Conservation (phyloP, 2,113 vertebrate genomes). For the Atrichornis clamosus region DNA sequence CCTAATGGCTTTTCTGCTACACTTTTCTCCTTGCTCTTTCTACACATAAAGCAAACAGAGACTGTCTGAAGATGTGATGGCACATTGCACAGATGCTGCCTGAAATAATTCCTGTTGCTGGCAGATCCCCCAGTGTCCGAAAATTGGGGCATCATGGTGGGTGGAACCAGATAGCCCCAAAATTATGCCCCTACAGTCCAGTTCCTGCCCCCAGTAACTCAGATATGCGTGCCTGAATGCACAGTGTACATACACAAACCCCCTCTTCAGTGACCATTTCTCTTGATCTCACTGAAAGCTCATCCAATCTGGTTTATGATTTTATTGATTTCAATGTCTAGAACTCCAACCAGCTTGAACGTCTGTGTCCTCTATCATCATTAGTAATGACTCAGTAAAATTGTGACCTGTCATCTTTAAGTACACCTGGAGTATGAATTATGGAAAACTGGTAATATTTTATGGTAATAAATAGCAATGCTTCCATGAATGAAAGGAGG, state of each 20-base stretch:
- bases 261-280: neutral
- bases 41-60: accelerated
- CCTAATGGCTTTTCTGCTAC: neutral
- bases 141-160: accelerated
- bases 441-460: too few species aligned
- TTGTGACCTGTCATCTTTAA: neutral
- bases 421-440: neutral
- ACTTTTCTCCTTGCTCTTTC: neutral
- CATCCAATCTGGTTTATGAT: neutral
- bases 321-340: neutral
- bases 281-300: neutral
- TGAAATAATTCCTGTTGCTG: accelerated
- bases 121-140: too few species aligned
- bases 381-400: neutral
- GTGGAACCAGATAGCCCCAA: accelerated
- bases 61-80: neutral
- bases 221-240: accelerated
- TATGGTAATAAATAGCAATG: neutral
- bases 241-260: neutral
- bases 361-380: neutral
- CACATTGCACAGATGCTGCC: neutral
- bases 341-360: neutral
- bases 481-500: neutral
- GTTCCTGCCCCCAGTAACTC: neutral
- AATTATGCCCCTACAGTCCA: neutral